A percentile compares a stretch with the other conserved stretches of the same genome.
Conservation (phyloP, 2,888 invertebrate genomes). For the Drosophila buzzatii region DNA sequence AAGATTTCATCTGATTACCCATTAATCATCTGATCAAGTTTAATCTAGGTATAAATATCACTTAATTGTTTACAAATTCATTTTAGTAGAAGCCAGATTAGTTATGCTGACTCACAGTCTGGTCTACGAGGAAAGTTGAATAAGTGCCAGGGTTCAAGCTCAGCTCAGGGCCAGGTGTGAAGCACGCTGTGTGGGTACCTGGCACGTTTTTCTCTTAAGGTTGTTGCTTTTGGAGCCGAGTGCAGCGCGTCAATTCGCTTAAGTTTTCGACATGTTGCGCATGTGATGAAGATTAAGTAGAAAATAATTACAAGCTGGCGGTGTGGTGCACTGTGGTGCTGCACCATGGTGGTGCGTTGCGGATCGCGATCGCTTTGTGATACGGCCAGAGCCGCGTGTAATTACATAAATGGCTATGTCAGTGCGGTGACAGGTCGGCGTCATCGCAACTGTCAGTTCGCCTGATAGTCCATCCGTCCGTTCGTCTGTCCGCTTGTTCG, state of each 20-base stretch:
- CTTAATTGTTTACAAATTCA: conserved; percentile 5
- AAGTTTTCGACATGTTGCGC: conserved; percentile 80
- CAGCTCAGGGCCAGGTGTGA: conserved; percentile 34
- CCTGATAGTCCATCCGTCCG: conserved; percentile 8
- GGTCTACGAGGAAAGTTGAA: not conserved
- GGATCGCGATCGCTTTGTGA: conserved; percentile 63
- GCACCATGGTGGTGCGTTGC: conserved; percentile 16
- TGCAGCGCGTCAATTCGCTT: conserved; percentile 73
- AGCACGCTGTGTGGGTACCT: conserved; percentile 33
- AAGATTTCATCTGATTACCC: not conserved
- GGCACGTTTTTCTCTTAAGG: not conserved
- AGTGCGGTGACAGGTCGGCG: conserved; percentile 77
- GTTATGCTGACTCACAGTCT: not conserved
- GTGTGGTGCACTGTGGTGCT: conserved; percentile 13
- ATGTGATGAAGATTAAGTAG: conserved; percentile 82
- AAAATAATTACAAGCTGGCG: conserved; percentile 76
- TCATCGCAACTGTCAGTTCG: conserved; percentile 63
- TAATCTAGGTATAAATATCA: conserved; percentile 1
- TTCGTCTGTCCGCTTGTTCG: not conserved
- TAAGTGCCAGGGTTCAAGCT: not conserved
- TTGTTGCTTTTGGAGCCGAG: conserved; percentile 1
- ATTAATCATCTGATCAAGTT: not conserved
- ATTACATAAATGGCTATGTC: conserved; percentile 78
- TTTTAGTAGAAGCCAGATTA: not conserved
- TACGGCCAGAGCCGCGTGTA: conserved; percentile 56